Evolutionary conservation across 1,140 invertebrate species (phyloP), one percentile per base, ranked within the genome.

Genomic region (Mesaphorura yosii): DNA sequence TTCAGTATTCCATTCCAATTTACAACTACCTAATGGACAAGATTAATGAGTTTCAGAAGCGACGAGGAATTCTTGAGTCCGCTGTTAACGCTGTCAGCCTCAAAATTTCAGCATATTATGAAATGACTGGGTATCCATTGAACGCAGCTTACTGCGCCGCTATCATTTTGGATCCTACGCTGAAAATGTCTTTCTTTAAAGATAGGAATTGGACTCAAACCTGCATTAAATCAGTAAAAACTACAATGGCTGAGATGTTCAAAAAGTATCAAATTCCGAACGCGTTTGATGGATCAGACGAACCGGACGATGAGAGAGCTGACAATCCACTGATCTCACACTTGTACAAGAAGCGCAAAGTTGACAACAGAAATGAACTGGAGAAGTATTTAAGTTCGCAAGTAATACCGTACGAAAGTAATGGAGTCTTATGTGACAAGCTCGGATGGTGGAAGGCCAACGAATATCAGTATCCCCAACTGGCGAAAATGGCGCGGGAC

Each of bases 401-500:
- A 10, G 10, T n/a, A 34, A 62, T 59, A 58, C 47, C 65, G 40
- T 27, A 60, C n/a, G 10, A 34, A 34, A 34, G 10, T 10, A 34
- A 34, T 34, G 31, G 31, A 34, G 31, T 34, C n/a, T 10, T 34
- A 10, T n/a, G 10, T 10, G n/a, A 34, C n/a, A 34, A 34, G n/a
- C 31, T 34, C n/a, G 10, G n/a, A 5, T 66, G 63, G 58, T 66
- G 62, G 64, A 61, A 34, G 31, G 19, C 12, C 6, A 53, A 64
- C 58, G 53, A 66, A 52, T 56, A 41, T 51, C 44, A 51, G 51
- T 68, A 61, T 62, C 66, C 63, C 42, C 56, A 53, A 60, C 59
- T 69, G 50, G 53, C 63, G 42, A 60, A 64, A 56, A 68, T 67
- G 66, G 66, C 65, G 53, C 64, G 64, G 59, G 65, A 67, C 63